Evolutionary conservation across 2,797 vertebrate species (phyloP).

Genomic region (Chelmon rostratus): DNA sequence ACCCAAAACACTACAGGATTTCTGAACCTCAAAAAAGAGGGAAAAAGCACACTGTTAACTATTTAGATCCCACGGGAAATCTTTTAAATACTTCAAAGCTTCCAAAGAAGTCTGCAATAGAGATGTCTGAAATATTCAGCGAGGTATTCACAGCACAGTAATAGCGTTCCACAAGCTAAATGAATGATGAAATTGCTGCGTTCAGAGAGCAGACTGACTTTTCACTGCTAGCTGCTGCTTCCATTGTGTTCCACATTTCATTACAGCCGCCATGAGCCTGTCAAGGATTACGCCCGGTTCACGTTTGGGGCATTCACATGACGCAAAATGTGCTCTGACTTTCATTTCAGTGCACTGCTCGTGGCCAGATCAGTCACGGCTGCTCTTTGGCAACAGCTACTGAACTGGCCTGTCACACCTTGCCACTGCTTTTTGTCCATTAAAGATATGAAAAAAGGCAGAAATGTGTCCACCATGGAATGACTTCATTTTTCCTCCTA

Average conservation of each 20-base stretch:
- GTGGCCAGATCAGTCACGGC: neutral
- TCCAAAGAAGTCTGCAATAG: constrained; percentile 38
- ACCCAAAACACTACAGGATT: neutral
- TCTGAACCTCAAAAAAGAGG: neutral
- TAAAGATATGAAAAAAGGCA: constrained; percentile 18
- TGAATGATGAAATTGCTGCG: constrained; percentile 46
- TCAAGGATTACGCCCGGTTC: constrained; percentile 43
- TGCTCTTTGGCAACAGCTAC: neutral
- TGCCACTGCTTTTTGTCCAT: constrained; percentile 17
- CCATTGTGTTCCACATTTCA: constrained; percentile 46
- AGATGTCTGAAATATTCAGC: constrained; percentile 66
- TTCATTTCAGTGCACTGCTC: constrained; percentile 22
- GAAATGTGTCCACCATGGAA: neutral
- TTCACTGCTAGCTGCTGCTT: constrained; percentile 18
- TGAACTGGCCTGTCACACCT: neutral
- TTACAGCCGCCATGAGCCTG: constrained; percentile 14
- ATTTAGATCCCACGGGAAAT: constrained; percentile 27
- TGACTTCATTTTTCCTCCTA: constrained; percentile 21
- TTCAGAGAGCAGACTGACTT: constrained; percentile 37
- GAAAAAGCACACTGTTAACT: constrained; percentile 15
- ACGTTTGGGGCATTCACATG: constrained; percentile 23
- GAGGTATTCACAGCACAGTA: constrained; percentile 47
- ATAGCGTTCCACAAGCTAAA: constrained; percentile 50
- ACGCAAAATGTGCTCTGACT: constrained; percentile 38
- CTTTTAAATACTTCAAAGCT: constrained; percentile 45